phyloP scores from a whole-genome alignment of 2,888 invertebrate species.

The Allacma fusca region DNA sequence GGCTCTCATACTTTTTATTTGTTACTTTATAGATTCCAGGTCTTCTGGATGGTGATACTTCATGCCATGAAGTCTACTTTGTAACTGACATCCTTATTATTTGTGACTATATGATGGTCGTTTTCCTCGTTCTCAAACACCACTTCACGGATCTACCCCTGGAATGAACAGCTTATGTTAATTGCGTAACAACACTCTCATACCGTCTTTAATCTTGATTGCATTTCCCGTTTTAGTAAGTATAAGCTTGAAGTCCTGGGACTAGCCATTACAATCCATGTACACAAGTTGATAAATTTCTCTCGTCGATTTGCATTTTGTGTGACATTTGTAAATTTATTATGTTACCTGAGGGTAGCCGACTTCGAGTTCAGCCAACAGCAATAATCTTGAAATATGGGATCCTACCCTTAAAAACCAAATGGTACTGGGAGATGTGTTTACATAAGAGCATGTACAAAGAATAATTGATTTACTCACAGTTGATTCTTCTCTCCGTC shows the following conservation, averaged over 20 bases:
- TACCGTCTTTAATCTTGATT: too few relatives aligned
- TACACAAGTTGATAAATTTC: slow-evolving; percentile 24
- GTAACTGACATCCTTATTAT: too few relatives aligned
- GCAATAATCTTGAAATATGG: slow-evolving; percentile 23
- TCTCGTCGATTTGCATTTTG: slow-evolving; percentile 27
- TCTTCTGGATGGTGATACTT: too few relatives aligned
- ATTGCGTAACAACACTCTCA: too few relatives aligned
- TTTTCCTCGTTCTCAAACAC: too few relatives aligned
- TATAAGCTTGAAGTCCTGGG: background rate
- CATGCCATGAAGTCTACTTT: too few relatives aligned
- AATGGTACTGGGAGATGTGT: background rate
- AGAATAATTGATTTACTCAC: slow-evolving; percentile 13
- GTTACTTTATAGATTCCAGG: too few relatives aligned
- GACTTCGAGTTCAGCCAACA: background rate
- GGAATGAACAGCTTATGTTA: too few relatives aligned
- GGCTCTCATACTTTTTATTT: too few relatives aligned
- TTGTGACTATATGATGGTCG: too few relatives aligned
- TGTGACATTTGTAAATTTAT: slow-evolving; percentile 31
- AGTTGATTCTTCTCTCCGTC: background rate
- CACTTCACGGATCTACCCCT: too few relatives aligned
- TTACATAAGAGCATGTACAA: background rate
- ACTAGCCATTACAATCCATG: background rate
- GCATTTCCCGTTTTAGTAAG: background rate
- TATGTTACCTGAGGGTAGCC: slow-evolving; percentile 16
- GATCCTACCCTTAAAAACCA: background rate